Evolutionary conservation across 2,888 invertebrate genomes (phyloP).

Genomic region (Kryphioiulus occultus): DNA sequence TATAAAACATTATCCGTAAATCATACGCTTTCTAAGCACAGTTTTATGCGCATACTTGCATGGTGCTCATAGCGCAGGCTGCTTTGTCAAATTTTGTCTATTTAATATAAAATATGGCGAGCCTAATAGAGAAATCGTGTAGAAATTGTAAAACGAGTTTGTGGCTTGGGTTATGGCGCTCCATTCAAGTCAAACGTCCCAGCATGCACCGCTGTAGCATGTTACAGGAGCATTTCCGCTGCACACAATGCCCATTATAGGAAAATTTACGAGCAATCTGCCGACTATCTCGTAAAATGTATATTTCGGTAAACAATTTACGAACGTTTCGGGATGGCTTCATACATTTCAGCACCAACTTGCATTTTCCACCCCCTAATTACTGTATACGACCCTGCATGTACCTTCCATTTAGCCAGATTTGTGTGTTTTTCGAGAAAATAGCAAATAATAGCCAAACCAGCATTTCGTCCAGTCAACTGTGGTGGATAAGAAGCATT

Average conservation of each 20-base stretch:
- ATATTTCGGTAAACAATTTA: neutral
- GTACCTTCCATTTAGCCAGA: no score
- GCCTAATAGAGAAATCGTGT: constrained; percentile 8
- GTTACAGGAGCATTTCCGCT: constrained; percentile 17
- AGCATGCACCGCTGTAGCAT: neutral
- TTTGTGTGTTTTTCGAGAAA: no score
- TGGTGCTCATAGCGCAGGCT: neutral
- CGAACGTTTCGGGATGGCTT: no score
- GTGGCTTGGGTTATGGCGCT: neutral
- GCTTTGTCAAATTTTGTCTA: constrained; percentile 36
- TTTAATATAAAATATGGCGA: neutral
- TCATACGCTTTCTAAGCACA: neutral
- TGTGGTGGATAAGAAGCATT: no score
- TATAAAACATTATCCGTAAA: constrained; percentile 33
- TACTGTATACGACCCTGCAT: no score
- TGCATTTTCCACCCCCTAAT: no score
- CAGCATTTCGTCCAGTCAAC: no score
- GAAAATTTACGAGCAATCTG: constrained; percentile 27
- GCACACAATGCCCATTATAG: neutral
- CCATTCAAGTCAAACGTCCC: neutral
- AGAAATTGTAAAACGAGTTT: neutral
- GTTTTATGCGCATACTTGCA: neutral
- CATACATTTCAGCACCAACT: no score
- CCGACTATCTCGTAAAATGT: neutral
- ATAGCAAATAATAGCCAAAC: no score